Base-by-base conservation (phyloP, 2,888 invertebrate genomes). In the Rhopalosiphum nymphaeae region DNA sequence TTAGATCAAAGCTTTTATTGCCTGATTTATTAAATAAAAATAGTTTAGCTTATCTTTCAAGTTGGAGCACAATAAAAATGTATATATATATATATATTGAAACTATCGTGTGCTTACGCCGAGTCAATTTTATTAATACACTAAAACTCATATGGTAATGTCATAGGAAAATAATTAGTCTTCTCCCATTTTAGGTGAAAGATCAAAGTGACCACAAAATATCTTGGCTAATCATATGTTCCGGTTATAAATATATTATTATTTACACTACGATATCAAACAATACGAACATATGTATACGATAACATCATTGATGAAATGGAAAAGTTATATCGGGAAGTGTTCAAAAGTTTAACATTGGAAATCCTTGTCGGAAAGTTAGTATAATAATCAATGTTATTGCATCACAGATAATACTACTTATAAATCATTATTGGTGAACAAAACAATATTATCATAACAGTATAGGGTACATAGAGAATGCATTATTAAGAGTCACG, bases 391-490 rank as follows among this genome's bases (percentile, higher is more conserved):
- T 87, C 87, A 53, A 87, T 53, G n/a, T 87, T 87, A n/a, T 46
- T 53, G 16, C 13, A 46, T 87, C n/a, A 49, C 49, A n/a, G 49
- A 87, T n/a, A 87, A 87, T 49, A 87, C 49, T 46, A 46, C 26
- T 85, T 78, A 78, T 78, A 87, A 87, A 49, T 87, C 49, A 87
- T 87, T 87, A 87, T 87, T 87, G 36, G 46, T 21, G 29, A 87
- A 87, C 49, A 87, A 87, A 87, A 49, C 49, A 87, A 42, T 86
- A 86, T 46, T 86, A 86, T 86, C 46, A 86, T 86, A 46, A 46
- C 29, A 2, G 9, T 49, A 44, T 85, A 26, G 85, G 26, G 26
- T 44, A 85, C 85, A 26, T 4, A 85, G 85, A 44, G 29, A 44
- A 42, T 26, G 44, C 4, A 5, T 78, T 85, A 44, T 85, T 26